Evolutionary conservation across 2,113 vertebrate species (phyloP).

Genomic region (Crotophaga sulcirostris): DNA sequence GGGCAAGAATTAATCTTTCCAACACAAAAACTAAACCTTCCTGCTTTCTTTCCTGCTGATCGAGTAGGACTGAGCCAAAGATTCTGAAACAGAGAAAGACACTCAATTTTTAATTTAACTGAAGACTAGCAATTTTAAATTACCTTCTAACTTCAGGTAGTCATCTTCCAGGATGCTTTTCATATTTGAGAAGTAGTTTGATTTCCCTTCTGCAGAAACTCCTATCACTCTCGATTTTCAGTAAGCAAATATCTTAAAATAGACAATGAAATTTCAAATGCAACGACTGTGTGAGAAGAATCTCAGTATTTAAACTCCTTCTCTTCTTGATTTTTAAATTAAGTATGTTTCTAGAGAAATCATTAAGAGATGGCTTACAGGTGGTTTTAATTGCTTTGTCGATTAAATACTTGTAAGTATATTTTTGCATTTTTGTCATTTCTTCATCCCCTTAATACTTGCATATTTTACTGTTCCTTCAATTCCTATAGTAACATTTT

Average conservation of each 20-base stretch:
- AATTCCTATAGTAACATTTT: background rate
- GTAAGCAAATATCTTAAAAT: background rate
- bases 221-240: background rate
- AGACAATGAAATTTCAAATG: background rate
- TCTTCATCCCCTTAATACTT: background rate
- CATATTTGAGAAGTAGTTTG: background rate
- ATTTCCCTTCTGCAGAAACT: background rate
- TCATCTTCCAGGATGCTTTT: background rate
- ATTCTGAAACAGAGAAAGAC: background rate
- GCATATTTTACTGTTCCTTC: background rate
- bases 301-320: fast-evolving
- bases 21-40: background rate
- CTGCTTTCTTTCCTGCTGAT: background rate
- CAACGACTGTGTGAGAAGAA: background rate
- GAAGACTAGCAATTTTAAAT: background rate
- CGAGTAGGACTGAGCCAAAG: background rate
- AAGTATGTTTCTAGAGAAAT: background rate
- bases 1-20: background rate
- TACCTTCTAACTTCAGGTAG: background rate
- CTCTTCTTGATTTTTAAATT: background rate
- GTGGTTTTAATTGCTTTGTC: background rate
- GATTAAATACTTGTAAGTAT: background rate
- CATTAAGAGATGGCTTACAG: background rate
- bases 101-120: background rate
- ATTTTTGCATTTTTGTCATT: background rate